Conservation (phyloP, 1,140 invertebrate species). For the Drosophila biarmipes region DNA sequence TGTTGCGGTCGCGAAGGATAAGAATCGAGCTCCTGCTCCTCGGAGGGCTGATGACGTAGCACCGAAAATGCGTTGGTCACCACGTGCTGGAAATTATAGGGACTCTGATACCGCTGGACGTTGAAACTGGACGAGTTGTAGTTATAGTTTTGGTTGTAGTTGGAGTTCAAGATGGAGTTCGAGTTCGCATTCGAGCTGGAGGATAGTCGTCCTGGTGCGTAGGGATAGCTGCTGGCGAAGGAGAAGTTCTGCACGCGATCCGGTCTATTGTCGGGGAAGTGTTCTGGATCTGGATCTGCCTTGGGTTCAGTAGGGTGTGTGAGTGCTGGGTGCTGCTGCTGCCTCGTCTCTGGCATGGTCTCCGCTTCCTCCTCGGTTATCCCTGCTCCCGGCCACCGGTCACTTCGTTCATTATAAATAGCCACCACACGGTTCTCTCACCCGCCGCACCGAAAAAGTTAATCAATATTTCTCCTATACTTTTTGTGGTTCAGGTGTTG, state of each 20-base stretch:
- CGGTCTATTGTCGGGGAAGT: slow-evolving; percentile 69
- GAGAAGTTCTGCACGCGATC: slow-evolving; percentile 72
- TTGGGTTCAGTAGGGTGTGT: slow-evolving; percentile 7
- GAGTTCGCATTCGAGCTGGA: slow-evolving; percentile 18
- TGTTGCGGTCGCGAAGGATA: slow-evolving; percentile 81
- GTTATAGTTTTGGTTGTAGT: slow-evolving; percentile 15
- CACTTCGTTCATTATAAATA: slow-evolving; percentile 51
- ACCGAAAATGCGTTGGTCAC: slow-evolving; percentile 73
- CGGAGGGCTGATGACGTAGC: slow-evolving; percentile 62
- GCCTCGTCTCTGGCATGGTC: slow-evolving; percentile 68
- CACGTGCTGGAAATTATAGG: slow-evolving; percentile 68
- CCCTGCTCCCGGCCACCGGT: slow-evolving; percentile 30
- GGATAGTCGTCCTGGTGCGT: slow-evolving; percentile 59
- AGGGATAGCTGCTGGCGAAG: slow-evolving; percentile 76
- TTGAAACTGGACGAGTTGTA: slow-evolving; percentile 30
- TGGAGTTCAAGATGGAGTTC: slow-evolving; percentile 8
- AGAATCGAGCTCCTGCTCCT: slow-evolving; percentile 35
- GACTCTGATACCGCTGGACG: slow-evolving; percentile 67
- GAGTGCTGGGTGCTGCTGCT: slow-evolving; percentile 61
- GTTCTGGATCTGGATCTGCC: slow-evolving; percentile 68
- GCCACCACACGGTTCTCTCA: slow-evolving; percentile 24
- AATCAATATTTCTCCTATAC: slow-evolving; percentile 67
- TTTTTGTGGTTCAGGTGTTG: slow-evolving; percentile 31
- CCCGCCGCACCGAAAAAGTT: slow-evolving; percentile 49
- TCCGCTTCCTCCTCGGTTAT: slow-evolving; percentile 19